Conservation (phyloP, 2,888 invertebrate genomes). For the Arge pagana region DNA sequence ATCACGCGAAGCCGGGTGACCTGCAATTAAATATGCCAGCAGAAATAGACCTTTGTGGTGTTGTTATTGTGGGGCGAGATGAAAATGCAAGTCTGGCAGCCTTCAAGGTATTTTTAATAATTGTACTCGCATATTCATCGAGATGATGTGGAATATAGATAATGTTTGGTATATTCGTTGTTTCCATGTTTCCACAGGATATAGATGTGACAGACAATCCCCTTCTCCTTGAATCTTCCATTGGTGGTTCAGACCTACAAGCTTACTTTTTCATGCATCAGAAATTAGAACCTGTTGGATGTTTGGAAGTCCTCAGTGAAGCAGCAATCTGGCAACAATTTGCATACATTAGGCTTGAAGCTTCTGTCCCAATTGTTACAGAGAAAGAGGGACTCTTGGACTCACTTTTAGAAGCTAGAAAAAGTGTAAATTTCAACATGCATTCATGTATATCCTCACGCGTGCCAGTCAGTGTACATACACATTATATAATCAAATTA, state of each 20-base stretch:
- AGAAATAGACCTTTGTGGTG: constrained; percentile 78
- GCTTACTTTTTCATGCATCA: constrained; percentile 74
- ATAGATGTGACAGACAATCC: constrained; percentile 83
- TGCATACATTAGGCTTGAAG: constrained; percentile 70
- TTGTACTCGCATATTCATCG: constrained; percentile 16
- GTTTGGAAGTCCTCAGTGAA: constrained; percentile 67
- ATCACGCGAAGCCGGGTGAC: constrained; percentile 61
- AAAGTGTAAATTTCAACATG: constrained; percentile 62
- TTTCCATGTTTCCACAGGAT: constrained; percentile 56
- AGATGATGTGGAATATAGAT: background rate
- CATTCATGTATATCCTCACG: background rate
- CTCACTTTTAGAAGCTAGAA: constrained; percentile 68
- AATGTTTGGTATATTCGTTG: background rate
- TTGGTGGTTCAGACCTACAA: constrained; percentile 64
- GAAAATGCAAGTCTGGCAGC: constrained; percentile 66
- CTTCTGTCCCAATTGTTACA: constrained; percentile 68
- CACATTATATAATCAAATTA: constrained; percentile 2
- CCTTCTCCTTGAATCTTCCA: constrained; percentile 65
- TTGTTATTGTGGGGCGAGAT: constrained; percentile 69
- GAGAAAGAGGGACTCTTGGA: constrained; percentile 63
- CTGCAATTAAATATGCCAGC: constrained; percentile 72
- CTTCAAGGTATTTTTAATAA: constrained; percentile 59
- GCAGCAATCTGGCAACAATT: constrained; percentile 72
- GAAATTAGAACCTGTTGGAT: constrained; percentile 68
- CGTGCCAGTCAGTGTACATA: background rate